phyloP scores from a whole-genome alignment of 1,140 invertebrate species.

The Hylyphantes graminicola region DNA sequence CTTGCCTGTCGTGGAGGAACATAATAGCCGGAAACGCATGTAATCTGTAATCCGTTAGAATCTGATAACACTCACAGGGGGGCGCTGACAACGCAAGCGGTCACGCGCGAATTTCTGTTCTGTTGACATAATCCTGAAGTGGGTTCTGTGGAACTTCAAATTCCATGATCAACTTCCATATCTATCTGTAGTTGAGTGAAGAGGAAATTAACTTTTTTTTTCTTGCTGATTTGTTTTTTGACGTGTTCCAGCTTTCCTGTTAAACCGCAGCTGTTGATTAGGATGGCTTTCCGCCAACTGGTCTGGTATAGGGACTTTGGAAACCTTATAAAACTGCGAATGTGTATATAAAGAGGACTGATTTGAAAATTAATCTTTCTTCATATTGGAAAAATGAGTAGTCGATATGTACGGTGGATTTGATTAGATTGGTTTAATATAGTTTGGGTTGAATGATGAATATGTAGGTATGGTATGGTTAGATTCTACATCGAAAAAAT shows the following conservation, averaged over 20 bases:
- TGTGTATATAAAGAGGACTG: too few relatives aligned
- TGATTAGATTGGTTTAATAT: too few relatives aligned
- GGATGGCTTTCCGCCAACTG: neutral
- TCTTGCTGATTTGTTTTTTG: neutral
- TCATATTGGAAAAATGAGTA: too few relatives aligned
- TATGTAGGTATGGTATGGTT: too few relatives aligned
- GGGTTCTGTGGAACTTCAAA: neutral
- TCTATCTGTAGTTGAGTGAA: neutral
- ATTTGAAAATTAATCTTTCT: too few relatives aligned
- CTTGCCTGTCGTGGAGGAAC: neutral
- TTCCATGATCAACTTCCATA: constrained; percentile 13
- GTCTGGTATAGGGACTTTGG: neutral
- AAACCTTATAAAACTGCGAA: too few relatives aligned
- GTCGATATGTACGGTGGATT: too few relatives aligned
- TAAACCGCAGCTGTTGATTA: constrained; percentile 25
- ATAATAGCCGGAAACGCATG: constrained; percentile 41
- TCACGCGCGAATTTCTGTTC: constrained; percentile 37
- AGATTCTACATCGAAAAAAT: too few relatives aligned
- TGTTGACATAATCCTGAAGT: constrained; percentile 48
- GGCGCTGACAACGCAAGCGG: constrained; percentile 27
- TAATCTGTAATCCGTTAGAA: constrained; percentile 54
- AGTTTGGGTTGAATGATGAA: too few relatives aligned
- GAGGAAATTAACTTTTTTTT: constrained; percentile 32
- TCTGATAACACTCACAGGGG: constrained; percentile 20
- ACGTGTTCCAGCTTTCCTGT: constrained; percentile 5